phyloP scores from a whole-genome alignment of 2,113 vertebrate genomes.

The Epinephelus lanceolatus region DNA sequence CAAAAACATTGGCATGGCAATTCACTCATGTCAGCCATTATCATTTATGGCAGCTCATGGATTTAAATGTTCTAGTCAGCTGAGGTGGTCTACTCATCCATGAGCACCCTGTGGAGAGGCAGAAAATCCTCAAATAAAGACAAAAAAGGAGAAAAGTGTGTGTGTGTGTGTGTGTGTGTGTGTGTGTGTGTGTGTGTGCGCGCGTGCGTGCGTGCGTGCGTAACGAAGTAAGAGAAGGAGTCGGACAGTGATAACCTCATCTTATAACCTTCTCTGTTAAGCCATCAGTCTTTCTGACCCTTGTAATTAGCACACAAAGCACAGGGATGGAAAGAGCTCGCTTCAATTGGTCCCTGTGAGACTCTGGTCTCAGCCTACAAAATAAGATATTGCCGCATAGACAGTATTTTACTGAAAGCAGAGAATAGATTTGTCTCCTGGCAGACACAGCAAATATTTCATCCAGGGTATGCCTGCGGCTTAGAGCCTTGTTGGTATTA shows the following conservation, averaged over 20 bases:
- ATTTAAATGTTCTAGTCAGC: constrained; percentile 51
- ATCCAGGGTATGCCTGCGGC: constrained; percentile 74
- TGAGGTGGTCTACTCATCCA: constrained; percentile 30
- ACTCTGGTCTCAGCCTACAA: constrained; percentile 75
- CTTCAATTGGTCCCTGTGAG: constrained; percentile 84
- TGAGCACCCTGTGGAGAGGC: constrained; percentile 26
- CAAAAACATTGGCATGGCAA: constrained; percentile 51
- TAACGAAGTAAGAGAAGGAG: constrained; percentile 12
- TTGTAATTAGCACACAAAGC: constrained; percentile 84
- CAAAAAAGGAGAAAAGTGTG: constrained; percentile 13
- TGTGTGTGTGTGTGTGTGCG: no score
- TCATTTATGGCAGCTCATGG: constrained; percentile 28
- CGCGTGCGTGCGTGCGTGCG: not conserved
- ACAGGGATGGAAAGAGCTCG: constrained; percentile 65
- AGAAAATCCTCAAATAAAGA: constrained; percentile 33
- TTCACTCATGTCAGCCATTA: constrained; percentile 41
- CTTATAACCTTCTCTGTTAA: constrained; percentile 75
- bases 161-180: no score
- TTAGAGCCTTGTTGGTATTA: constrained; percentile 78
- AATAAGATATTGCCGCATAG: constrained; percentile 83
- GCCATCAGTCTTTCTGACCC: constrained; percentile 82
- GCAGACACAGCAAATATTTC: constrained; percentile 82
- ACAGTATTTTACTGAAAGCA: constrained; percentile 81
- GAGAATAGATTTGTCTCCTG: constrained; percentile 83
- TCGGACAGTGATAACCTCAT: constrained; percentile 63